Conservation (phyloP, 2,113 vertebrate genomes). For the Caloenas nicobarica region DNA sequence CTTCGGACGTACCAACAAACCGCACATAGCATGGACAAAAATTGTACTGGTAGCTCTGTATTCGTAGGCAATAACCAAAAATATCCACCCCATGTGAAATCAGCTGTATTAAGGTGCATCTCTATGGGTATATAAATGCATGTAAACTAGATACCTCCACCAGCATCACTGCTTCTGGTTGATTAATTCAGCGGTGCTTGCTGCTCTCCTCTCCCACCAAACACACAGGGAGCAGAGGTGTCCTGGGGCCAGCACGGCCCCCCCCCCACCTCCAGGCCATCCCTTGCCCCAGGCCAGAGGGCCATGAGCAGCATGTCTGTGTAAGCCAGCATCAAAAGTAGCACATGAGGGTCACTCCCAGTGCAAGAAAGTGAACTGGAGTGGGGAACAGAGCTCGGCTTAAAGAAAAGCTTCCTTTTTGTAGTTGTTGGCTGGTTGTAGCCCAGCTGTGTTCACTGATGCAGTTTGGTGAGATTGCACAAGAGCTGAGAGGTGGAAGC, state of each 20-base stretch:
- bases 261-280: background rate
- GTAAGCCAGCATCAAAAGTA: background rate
- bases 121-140: background rate
- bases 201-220: background rate
- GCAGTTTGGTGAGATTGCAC: background rate
- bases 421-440: background rate
- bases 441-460: background rate
- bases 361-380: background rate
- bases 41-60: background rate
- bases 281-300: background rate
- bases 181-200: background rate
- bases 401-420: background rate
- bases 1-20: background rate
- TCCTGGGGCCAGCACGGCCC: background rate
- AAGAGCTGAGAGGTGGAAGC: background rate
- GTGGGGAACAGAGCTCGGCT: background rate
- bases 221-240: background rate
- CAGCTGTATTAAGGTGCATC: background rate
- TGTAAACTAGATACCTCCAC: background rate
- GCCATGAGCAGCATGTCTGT: background rate
- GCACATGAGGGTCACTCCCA: background rate
- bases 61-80: background rate
- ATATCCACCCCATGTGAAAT: background rate
- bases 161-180: background rate
- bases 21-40: background rate